Evolutionary conservation across 2,888 invertebrate species (phyloP), one percentile per base, ranked within the genome.

Genomic region (Aplocera efformata): DNA sequence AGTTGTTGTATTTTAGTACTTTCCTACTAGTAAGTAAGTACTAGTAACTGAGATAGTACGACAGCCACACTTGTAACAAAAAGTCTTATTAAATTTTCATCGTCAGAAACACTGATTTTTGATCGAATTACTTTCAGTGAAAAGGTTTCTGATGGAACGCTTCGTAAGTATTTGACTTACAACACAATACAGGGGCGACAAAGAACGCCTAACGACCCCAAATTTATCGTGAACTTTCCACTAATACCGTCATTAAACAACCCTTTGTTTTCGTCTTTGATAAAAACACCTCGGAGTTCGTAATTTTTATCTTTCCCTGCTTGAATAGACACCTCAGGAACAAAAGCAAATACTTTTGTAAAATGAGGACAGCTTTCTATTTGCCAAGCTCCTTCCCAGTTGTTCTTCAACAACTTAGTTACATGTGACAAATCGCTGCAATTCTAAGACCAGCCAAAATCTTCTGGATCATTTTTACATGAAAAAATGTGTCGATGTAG

Each of bases 241-340:
- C 84, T 84, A 84, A 85, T 81, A 79, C 81, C 79, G 70, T 79
- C 82, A 85, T 85, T 83, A 82, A 82, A 83, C 81, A 82, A 78
- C 78, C 82, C 82, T 83, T 84, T 85, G 83, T 84, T 82, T 82
- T 76, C 68, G 67, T 68, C 77, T 73, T 79, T 84, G 83, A 82
- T 82, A 84, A 84, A 84, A 85, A 83, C 78, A 73, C 69, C 69
- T 69, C 64, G 46, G 71, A 75, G 68, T 78, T 72, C 68, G 79
- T 81, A 80, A 81, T 83, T 85, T 84, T 85, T 83, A 83, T 83
- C 81, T 81, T 77, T 73, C 72, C 59, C 66, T 68, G 69, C 70
- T 68, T 69, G 64, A 76, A 74, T 75, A 72, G 71, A 64, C 64
- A 65, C 65, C 63, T 62, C 66, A 60, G 59, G 67, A 73, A 79